Evolutionary conservation across 2,888 invertebrate species (phyloP).

Genomic region (Caenorhabditis sp.): DNA sequence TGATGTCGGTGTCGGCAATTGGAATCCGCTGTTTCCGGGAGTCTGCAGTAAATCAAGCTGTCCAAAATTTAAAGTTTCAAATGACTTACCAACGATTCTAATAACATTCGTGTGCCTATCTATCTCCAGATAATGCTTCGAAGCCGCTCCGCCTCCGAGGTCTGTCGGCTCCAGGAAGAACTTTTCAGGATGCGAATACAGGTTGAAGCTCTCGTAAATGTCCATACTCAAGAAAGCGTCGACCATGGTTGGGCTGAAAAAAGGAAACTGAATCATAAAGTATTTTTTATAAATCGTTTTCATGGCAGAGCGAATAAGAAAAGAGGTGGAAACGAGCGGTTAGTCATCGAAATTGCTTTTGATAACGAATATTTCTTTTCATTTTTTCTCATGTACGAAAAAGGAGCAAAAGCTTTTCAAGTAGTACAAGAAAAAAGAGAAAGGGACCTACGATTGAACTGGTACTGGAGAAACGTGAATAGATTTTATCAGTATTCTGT

Average conservation of each 20-base stretch:
- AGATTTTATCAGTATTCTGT: too few species aligned
- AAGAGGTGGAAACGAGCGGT: too few species aligned
- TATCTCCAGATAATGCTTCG: constrained; percentile 71
- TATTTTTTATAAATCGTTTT: too few species aligned
- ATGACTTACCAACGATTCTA: constrained; percentile 45
- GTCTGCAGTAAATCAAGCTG: too few species aligned
- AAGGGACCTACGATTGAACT: too few species aligned
- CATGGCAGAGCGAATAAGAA: too few species aligned
- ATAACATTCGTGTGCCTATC: constrained; percentile 67
- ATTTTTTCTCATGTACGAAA: too few species aligned
- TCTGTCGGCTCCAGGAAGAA: constrained; percentile 76
- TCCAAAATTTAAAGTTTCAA: background rate
- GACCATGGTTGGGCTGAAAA: constrained; percentile 33
- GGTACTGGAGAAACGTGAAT: too few species aligned
- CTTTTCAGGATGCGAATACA: constrained; percentile 71
- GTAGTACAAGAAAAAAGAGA: too few species aligned
- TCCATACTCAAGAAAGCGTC: constrained; percentile 49
- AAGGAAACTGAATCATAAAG: too few species aligned
- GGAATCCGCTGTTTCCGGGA: constrained; percentile 68
- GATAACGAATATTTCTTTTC: too few species aligned
- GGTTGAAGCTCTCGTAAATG: constrained; percentile 68
- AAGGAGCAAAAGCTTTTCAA: too few species aligned
- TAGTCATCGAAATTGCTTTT: constrained; percentile 9
- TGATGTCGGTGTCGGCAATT: constrained; percentile 69
- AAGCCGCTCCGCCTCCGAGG: constrained; percentile 66